Percentiles rank a stretch among this genome's conserved stretches.
Conservation (phyloP, 2,113 vertebrate species). For the Phoxinus phoxinus region DNA sequence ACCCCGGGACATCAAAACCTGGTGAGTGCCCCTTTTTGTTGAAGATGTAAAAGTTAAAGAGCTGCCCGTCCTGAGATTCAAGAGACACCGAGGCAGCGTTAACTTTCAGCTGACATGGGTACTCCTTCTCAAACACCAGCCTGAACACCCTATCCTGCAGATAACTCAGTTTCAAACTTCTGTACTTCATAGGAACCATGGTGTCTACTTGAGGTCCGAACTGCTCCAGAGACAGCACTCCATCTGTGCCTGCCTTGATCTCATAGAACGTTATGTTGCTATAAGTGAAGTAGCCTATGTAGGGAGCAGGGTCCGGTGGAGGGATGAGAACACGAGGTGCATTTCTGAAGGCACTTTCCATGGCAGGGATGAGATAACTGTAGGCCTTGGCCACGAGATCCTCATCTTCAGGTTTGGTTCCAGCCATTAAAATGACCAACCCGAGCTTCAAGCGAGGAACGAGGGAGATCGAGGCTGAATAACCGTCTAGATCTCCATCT, state of each 20-base stretch:
- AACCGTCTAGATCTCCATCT: constrained; percentile 90
- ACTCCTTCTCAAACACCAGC: constrained; percentile 85
- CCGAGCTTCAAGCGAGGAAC: constrained; percentile 85
- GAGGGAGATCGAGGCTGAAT: constrained; percentile 85
- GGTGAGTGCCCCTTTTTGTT: constrained; percentile 82
- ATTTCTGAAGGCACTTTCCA: constrained; percentile 82
- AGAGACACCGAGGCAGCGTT: constrained; percentile 84
- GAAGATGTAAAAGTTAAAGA: constrained; percentile 86
- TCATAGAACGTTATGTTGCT: constrained; percentile 89
- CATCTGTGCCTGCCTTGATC: constrained; percentile 77
- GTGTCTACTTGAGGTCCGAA: constrained; percentile 87
- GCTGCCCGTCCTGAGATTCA: constrained; percentile 88
- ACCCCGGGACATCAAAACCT: constrained; percentile 88
- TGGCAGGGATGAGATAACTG: constrained; percentile 80
- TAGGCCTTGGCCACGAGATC: constrained; percentile 80
- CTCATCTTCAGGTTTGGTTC: constrained; percentile 78
- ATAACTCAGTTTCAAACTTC: constrained; percentile 83
- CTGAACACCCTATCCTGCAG: constrained; percentile 86
- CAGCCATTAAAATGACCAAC: constrained; percentile 86
- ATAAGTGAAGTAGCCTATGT: constrained; percentile 86
- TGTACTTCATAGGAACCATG: constrained; percentile 81
- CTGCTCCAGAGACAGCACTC: constrained; percentile 86
- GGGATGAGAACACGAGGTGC: constrained; percentile 72
- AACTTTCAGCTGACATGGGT: constrained; percentile 84
- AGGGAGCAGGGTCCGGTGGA: constrained; percentile 80